Evolutionary conservation across 2,888 invertebrate genomes (phyloP).

Genomic region (Abrostola triplasia): DNA sequence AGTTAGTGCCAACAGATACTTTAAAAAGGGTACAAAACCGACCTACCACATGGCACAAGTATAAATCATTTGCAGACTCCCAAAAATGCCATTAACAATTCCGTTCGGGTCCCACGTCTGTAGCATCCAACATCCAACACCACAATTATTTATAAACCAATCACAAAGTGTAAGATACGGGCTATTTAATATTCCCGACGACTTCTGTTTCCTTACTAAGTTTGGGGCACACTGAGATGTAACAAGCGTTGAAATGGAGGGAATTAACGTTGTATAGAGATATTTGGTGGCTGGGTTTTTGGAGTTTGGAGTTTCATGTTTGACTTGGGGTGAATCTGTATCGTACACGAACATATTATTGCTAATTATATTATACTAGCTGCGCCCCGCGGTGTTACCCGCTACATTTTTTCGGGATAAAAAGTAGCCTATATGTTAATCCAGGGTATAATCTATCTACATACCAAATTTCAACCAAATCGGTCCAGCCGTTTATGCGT

Average conservation of each 20-base stretch:
- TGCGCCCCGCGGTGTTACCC: too few relatives aligned
- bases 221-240: conserved; percentile 16
- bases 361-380: too few relatives aligned
- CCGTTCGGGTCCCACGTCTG: conserved; percentile 15
- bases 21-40: neutral
- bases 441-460: too few relatives aligned
- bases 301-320: neutral
- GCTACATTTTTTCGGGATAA: too few relatives aligned
- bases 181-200: conserved; percentile 58
- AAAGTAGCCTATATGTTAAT: too few relatives aligned
- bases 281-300: conserved; percentile 1
- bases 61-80: conserved; percentile 11
- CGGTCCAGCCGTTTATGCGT: too few relatives aligned
- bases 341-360: too few relatives aligned
- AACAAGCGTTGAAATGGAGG: conserved; percentile 26
- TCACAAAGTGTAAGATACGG: conserved; percentile 54
- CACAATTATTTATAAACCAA: conserved; percentile 53
- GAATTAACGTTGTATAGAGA: conserved; percentile 12
- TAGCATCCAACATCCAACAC: conserved; percentile 20
- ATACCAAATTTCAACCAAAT: too few relatives aligned
- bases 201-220: conserved; percentile 40
- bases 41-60: neutral
- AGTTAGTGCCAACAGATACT: neutral
- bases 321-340: too few relatives aligned
- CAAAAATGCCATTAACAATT: conserved; percentile 46